Conservation (phyloP, 2,888 invertebrate species). For the Amphipyra berbera region DNA sequence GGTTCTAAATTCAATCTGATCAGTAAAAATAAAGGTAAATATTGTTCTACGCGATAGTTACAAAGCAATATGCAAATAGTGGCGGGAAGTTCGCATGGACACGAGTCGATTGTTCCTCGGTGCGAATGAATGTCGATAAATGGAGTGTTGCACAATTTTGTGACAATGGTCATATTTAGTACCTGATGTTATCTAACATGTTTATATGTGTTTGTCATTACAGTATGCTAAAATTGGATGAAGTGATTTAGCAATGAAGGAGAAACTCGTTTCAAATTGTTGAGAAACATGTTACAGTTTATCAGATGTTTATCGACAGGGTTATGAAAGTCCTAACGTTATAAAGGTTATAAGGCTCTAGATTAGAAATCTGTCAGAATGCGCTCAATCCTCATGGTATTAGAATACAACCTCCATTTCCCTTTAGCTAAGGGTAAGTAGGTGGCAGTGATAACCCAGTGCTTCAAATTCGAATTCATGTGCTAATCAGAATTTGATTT, state of each 20-base stretch:
- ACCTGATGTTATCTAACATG: slow-evolving; percentile 47
- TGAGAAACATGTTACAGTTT: slow-evolving; percentile 25
- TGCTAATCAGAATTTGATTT: too few relatives aligned
- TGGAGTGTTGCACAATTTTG: slow-evolving; percentile 56
- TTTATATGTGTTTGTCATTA: slow-evolving; percentile 34
- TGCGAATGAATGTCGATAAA: slow-evolving; percentile 68
- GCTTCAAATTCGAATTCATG: too few relatives aligned
- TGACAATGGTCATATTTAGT: slow-evolving; percentile 55
- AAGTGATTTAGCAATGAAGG: slow-evolving; percentile 36
- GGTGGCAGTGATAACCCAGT: too few relatives aligned
- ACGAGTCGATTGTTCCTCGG: slow-evolving; percentile 65
- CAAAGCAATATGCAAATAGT: slow-evolving; percentile 71
- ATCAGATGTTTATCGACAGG: slow-evolving; percentile 25
- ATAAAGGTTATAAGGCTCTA: background rate
- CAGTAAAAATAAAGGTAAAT: slow-evolving; percentile 30
- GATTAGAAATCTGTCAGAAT: background rate
- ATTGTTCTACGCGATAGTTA: slow-evolving; percentile 30
- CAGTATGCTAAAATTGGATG: slow-evolving; percentile 30
- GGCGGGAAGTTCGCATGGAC: slow-evolving; percentile 70
- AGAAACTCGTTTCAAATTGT: slow-evolving; percentile 20
- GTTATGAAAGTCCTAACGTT: slow-evolving; percentile 20
- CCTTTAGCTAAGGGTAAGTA: too few relatives aligned
- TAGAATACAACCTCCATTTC: too few relatives aligned
- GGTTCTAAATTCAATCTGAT: background rate
- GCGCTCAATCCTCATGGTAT: too few relatives aligned